phyloP scores from a whole-genome alignment of 2,888 invertebrate species.

The Drosophila atripex region DNA sequence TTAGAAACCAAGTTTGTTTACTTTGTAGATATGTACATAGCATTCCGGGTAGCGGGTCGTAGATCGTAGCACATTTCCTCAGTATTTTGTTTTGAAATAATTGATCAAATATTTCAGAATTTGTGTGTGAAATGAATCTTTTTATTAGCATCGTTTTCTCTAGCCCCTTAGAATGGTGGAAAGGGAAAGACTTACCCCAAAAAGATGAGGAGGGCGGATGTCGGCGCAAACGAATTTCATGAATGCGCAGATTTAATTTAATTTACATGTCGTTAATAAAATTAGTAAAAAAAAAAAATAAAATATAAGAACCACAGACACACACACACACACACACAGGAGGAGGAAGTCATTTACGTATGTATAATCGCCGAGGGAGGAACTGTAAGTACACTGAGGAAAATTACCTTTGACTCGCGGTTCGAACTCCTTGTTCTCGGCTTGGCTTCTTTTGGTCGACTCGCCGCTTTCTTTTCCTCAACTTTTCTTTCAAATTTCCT shows the following conservation, averaged over 20 bases:
- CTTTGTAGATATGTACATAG: no score
- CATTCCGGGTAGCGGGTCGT: no score
- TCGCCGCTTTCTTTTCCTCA: not conserved
- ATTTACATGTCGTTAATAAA: slow-evolving; percentile 78
- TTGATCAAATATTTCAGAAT: not conserved
- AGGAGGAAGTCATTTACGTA: not conserved
- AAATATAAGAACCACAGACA: slow-evolving; percentile 50
- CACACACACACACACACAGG: slow-evolving; percentile 5
- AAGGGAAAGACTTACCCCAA: not conserved
- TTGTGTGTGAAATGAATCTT: no score
- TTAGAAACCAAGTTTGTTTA: not conserved
- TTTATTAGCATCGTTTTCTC: no score
- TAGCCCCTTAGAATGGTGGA: not conserved
- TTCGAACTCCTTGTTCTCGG: not conserved
- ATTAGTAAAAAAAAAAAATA: slow-evolving; percentile 58
- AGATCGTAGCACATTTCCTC: no score
- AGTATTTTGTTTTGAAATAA: not conserved
- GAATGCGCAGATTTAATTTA: slow-evolving; percentile 72
- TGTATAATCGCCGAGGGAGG: not conserved
- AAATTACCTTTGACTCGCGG: slow-evolving; percentile 27
- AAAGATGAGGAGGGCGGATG: slow-evolving; percentile 4
- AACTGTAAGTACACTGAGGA: slow-evolving; percentile 8
- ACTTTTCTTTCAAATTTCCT: not conserved
- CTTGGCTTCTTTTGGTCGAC: slow-evolving; percentile 2
- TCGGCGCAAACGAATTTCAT: slow-evolving; percentile 45